These are phyloP conservation scores for Panagrolaimus sp. DNA, from an alignment of 1,140 invertebrate species.

Conservation along the genomic window DNA sequence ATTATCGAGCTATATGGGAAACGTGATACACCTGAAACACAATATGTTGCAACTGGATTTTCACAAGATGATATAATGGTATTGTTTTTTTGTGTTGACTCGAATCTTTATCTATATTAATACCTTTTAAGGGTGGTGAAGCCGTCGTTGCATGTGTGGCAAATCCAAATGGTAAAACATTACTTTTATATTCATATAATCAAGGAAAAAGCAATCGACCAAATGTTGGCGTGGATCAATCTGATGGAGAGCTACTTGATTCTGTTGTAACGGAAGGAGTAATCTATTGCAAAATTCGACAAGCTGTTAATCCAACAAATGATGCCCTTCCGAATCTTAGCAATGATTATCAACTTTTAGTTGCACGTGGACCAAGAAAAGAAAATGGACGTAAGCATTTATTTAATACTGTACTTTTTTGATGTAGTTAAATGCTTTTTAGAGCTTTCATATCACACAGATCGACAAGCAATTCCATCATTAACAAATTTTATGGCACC, in stretches of 20 bases:
- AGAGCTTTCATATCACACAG: background rate
- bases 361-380: background rate
- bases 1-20: background rate
- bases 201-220: background rate
- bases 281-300: conserved; percentile 1
- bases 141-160: background rate
- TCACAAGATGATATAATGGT: conserved; percentile 9
- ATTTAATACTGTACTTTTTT: too few species aligned
- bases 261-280: background rate
- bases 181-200: background rate
- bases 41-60: conserved; percentile 5
- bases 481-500: background rate
- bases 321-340: background rate
- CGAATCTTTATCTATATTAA: background rate
- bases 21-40: background rate
- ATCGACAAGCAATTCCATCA: background rate
- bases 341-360: conserved; percentile 1
- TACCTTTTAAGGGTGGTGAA: conserved; percentile 2
- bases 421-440: too few species aligned
- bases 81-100: background rate
- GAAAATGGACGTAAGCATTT: background rate
- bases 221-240: background rate
- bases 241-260: background rate
- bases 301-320: background rate
- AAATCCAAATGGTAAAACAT: background rate